Conservation (phyloP, 2,888 invertebrate species). For the Salpingus planirostris region DNA sequence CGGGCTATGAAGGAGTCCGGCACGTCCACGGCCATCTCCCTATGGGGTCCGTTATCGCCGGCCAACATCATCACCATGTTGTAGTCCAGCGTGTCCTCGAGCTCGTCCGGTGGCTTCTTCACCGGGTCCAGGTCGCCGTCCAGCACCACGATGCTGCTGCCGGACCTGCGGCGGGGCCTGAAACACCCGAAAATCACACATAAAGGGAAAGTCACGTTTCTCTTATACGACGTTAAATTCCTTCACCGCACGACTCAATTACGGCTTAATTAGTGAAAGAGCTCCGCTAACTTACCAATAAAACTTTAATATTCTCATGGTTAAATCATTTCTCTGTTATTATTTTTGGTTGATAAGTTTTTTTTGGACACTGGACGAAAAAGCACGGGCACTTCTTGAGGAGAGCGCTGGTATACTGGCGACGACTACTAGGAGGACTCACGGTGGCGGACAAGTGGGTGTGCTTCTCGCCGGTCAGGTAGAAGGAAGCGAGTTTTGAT, state of each 20-base stretch:
- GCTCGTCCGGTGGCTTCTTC: conserved; percentile 48
- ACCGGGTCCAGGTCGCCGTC: conserved; percentile 60
- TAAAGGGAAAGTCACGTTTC: no score
- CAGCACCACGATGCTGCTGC: conserved; percentile 73
- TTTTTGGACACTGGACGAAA: no score
- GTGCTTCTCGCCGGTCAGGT: conserved; percentile 21
- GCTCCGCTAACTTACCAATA: conserved; percentile 30
- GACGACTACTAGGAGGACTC: no score
- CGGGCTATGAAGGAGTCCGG: conserved; percentile 88
- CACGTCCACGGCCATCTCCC: conserved; percentile 98
- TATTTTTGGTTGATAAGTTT: no score
- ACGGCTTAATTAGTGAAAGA: no score
- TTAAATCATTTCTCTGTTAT: no score
- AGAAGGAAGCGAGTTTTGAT: conserved; percentile 20
- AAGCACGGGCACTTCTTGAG: no score
- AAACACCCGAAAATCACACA: no score
- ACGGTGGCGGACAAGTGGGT: conserved; percentile 19
- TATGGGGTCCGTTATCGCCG: conserved; percentile 84
- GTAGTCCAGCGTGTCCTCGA: conserved; percentile 49
- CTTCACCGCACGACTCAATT: no score
- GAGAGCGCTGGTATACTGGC: no score
- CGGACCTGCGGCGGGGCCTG: conserved; percentile 73
- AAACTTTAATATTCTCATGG: conserved; percentile 36
- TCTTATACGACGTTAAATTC: no score
- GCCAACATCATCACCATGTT: conserved; percentile 81